Conservation (phyloP, 2,888 invertebrate species). For the Tenthredo mesomela region DNA sequence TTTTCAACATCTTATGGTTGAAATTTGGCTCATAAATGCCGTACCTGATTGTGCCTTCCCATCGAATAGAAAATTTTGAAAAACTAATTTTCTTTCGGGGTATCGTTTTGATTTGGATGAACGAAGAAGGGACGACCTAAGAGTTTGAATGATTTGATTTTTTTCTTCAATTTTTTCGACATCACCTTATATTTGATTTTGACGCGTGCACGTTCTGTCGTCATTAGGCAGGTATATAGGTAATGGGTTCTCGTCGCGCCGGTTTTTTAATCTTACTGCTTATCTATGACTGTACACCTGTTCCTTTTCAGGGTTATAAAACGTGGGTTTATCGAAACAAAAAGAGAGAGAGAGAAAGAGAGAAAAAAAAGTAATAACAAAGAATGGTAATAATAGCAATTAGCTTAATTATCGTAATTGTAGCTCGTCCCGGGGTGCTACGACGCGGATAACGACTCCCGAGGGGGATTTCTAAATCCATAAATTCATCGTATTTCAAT, state of each 20-base stretch:
- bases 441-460: constrained; percentile 22
- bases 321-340: background rate
- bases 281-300: background rate
- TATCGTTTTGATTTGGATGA: too few relatives aligned
- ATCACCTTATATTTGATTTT: background rate
- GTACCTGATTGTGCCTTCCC: too few relatives aligned
- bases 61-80: too few relatives aligned
- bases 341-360: background rate
- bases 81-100: too few relatives aligned
- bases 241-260: background rate
- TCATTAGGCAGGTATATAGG: background rate
- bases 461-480: constrained; percentile 57
- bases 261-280: background rate
- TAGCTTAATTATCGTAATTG: constrained; percentile 24
- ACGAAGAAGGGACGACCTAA: background rate
- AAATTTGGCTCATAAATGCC: too few relatives aligned
- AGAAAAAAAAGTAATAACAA: background rate
- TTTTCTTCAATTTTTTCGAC: background rate
- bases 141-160: background rate
- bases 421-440: constrained; percentile 8
- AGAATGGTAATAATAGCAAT: constrained; percentile 34
- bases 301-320: background rate
- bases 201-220: background rate
- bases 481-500: constrained; percentile 62
- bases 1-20: too few relatives aligned